Percentiles rank a stretch among this genome's conserved stretches.
Conservation (phyloP, 2,888 invertebrate genomes). For the Agonopterix subpropinquella region DNA sequence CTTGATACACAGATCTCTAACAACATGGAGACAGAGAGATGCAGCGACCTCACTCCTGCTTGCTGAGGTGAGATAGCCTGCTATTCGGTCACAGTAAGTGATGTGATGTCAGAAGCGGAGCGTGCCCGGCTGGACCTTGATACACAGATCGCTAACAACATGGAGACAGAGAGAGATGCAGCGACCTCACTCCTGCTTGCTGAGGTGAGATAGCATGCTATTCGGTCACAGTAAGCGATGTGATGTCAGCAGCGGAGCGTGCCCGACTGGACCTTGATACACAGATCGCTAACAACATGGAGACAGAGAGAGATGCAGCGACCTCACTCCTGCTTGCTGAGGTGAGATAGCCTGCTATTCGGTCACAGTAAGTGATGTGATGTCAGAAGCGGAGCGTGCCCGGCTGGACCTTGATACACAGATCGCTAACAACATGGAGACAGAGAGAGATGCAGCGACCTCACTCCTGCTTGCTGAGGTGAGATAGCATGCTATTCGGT, state of each 20-base stretch:
- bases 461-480: slow-evolving; percentile 52
- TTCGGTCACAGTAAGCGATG: slow-evolving; percentile 27
- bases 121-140: slow-evolving; percentile 40
- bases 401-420: slow-evolving; percentile 39
- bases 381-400: slow-evolving; percentile 36
- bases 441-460: slow-evolving; percentile 38
- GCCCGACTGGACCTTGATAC: slow-evolving; percentile 41
- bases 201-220: slow-evolving; percentile 10
- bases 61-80: slow-evolving; percentile 37
- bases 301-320: slow-evolving; percentile 32
- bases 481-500: neutral
- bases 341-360: slow-evolving; percentile 23
- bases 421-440: slow-evolving; percentile 28
- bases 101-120: slow-evolving; percentile 37
- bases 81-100: slow-evolving; percentile 22
- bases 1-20: slow-evolving; percentile 38
- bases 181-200: slow-evolving; percentile 42
- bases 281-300: slow-evolving; percentile 31
- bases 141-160: slow-evolving; percentile 28
- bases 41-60: slow-evolving; percentile 42
- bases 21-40: slow-evolving; percentile 29
- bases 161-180: no score
- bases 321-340: slow-evolving; percentile 47
- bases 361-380: slow-evolving; percentile 30
- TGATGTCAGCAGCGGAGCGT: slow-evolving; percentile 36